A percentile compares a stretch with the other conserved stretches of the same genome.
phyloP scores from a whole-genome alignment of 2,797 vertebrate species.

The Malurus leucopterus region DNA sequence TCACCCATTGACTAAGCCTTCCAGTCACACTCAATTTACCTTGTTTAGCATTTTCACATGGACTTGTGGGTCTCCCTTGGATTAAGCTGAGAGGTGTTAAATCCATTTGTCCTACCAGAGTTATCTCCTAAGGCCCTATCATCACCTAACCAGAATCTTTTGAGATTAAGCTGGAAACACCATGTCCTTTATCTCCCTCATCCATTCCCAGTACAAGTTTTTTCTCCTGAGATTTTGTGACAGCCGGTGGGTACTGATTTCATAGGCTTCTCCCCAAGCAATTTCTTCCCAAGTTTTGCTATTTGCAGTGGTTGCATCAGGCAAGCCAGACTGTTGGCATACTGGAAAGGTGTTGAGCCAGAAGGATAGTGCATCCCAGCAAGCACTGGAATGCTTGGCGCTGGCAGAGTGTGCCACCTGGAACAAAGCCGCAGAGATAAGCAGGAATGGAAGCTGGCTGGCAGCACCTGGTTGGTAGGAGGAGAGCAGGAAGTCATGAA shows the following conservation, averaged over 20 bases:
- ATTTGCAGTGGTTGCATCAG: neutral
- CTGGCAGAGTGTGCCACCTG: neutral
- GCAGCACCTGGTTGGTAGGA: fast-evolving
- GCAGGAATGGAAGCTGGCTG: neutral
- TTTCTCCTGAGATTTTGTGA: neutral
- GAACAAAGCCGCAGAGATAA: neutral
- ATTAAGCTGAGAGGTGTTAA: neutral
- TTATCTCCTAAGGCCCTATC: neutral
- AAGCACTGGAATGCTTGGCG: fast-evolving
- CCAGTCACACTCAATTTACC: neutral
- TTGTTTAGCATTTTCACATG: neutral
- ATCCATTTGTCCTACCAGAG: neutral
- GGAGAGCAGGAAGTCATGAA: neutral
- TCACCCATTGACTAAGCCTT: neutral
- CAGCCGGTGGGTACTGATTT: neutral
- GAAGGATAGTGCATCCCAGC: neutral
- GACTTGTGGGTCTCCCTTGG: neutral
- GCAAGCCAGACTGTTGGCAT: neutral
- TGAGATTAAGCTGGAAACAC: neutral
- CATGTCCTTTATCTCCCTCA: neutral
- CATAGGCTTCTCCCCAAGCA: neutral
- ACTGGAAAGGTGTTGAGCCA: neutral
- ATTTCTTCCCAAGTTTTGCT: neutral
- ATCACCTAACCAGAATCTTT: neutral
- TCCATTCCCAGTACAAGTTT: neutral